Conservation (phyloP, 2,797 vertebrate species). For the Manis pentadactyla region DNA sequence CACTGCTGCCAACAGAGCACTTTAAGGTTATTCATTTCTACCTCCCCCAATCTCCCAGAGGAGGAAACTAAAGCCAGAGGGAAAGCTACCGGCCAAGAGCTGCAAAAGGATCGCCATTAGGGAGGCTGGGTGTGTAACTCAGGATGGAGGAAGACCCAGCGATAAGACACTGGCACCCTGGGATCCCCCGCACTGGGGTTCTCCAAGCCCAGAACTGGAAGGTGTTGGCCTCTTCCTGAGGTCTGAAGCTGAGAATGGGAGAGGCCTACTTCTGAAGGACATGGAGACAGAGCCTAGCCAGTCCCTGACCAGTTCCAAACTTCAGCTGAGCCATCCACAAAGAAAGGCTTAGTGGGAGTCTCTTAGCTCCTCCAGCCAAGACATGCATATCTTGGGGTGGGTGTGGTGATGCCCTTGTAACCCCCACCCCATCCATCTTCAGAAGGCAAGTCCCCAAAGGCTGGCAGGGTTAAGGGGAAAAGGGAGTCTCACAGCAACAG, state of each 20-base stretch:
- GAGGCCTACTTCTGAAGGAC: background rate
- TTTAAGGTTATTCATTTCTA: slow-evolving; percentile 60
- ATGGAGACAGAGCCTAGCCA: background rate
- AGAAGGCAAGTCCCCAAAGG: slow-evolving; percentile 25
- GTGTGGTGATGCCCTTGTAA: background rate
- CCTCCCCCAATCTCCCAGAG: slow-evolving; percentile 47
- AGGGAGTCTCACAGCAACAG: slow-evolving; percentile 25
- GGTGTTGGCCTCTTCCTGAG: background rate
- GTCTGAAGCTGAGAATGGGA: background rate
- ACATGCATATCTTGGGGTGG: background rate
- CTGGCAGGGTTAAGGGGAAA: background rate
- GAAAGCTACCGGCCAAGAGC: background rate
- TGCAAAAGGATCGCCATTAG: background rate
- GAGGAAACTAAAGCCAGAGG: background rate
- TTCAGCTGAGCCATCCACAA: background rate
- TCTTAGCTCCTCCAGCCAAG: background rate
- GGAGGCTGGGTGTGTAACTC: background rate
- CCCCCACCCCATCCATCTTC: background rate
- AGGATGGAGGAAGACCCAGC: background rate
- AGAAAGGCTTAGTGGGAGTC: background rate
- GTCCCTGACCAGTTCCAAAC: background rate
- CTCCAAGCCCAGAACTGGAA: background rate
- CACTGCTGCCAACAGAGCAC: slow-evolving; percentile 33
- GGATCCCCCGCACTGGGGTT: background rate
- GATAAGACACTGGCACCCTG: background rate